A percentile compares a stretch with the other conserved stretches of the same genome.
Conservation (phyloP, 2,888 invertebrate genomes). For the Ligdia adustata region DNA sequence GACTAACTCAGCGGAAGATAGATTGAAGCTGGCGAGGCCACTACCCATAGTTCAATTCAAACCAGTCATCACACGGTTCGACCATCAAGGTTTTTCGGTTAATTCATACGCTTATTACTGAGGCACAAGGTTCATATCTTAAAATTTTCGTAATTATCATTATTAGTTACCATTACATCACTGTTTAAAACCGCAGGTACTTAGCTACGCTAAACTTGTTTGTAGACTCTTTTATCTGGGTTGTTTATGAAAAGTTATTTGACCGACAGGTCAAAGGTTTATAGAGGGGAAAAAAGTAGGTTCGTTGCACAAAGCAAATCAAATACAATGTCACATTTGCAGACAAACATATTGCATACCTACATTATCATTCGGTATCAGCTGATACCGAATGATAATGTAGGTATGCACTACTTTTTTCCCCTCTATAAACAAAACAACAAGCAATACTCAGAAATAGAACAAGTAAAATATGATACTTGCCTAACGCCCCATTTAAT, state of each 20-base stretch:
- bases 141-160: constrained; percentile 33
- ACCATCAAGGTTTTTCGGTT: constrained; percentile 31
- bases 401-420: background rate
- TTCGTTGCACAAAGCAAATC: too few species aligned
- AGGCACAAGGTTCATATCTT: constrained; percentile 34
- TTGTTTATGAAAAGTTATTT: constrained; percentile 23
- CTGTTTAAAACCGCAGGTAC: constrained; percentile 25
- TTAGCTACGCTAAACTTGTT: too few species aligned
- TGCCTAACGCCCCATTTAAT: too few species aligned
- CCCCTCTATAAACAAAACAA: too few species aligned
- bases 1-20: constrained; percentile 52
- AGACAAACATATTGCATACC: too few species aligned
- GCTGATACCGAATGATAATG: background rate
- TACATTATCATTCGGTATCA: background rate
- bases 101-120: constrained; percentile 26
- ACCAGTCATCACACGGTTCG: constrained; percentile 24
- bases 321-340: too few species aligned
- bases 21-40: constrained; percentile 43
- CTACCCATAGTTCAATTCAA: constrained; percentile 16
- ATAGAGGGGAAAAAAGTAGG: too few species aligned
- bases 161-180: constrained; percentile 37
- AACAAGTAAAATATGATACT: too few species aligned
- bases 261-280: too few species aligned
- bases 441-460: too few species aligned
- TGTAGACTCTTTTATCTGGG: constrained; percentile 7